Base-by-base conservation (phyloP, 2,888 invertebrate species). In the Latheticus oryzae region DNA sequence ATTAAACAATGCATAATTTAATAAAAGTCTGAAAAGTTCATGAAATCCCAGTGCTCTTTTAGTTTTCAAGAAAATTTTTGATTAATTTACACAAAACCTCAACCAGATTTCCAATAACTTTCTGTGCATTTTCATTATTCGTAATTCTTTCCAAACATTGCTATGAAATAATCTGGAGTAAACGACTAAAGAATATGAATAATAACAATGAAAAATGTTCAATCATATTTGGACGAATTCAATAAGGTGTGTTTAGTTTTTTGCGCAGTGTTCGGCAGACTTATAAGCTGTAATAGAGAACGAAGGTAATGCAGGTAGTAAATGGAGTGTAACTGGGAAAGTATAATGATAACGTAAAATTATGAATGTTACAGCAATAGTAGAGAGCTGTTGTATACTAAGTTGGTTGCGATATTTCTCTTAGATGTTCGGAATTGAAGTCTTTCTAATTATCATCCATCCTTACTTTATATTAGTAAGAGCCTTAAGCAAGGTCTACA, bases 371-470 rank as follows among this genome's bases (percentile, higher is more conserved):
- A 38, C 24, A 15, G 12, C 16, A 28, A 4, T 16, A 23, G 8
- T 8, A 17, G 2, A n/a, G 37, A 38, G 42, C 24, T 17, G 8
- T 43, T 43, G 42, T 43, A 43, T 40, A 40, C 55, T 38, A 24
- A 11, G 33, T 13, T 57, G 50, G 19, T 13, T 43, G 37, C 35
- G 35, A 51, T 57, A 57, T 51, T 30, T 57, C 51, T 51, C 26
- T 23, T 43, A 30, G 51, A 35, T 45, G 37, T 43, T 51, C 42
- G 51, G 13, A 37, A 35, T 21, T 37, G 33, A 35, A 57, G 37
- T 57, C 48, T 51, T 57, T 43, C 57, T 51, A 57, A 57, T 57
- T 57, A 57, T 24, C 51, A 57, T 57, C 58, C 58, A 47, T 38
- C 45, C 52, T 35, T 37, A 16, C 28, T 26, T 40, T 45, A 58